Evolutionary conservation across 2,888 invertebrate genomes (phyloP), one percentile per base, ranked within the genome.

Genomic region (Pristionchus arcanus): DNA sequence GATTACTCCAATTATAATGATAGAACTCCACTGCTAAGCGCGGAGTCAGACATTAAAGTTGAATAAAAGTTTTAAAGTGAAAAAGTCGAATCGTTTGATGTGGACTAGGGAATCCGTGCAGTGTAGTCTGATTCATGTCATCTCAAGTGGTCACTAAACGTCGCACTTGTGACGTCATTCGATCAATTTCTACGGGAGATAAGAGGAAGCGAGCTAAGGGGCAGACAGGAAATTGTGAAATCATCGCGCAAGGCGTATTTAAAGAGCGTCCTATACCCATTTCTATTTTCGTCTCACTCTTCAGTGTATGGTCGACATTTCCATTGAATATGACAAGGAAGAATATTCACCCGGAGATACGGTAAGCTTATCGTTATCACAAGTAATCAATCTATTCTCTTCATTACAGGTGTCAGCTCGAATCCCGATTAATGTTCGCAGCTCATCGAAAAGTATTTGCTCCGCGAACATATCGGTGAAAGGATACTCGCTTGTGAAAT

Each of bases 281-380:
- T 66, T 66, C 66, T 66, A 66, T 66, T 66, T 66, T 13, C 5
- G 66, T 21, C 68, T 71, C 68, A n/a, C n/a, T 63, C 63, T 1
- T 25, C 68, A 13, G 68, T 71, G 31, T 15, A 71, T 71, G 68
- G 68, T 71, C 34, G 31, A 34, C 31, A 34, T 71, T 16, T 71
- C 68, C 68, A 71, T 71, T 71, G 31, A 31, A 28, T 71, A 71
- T 34, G 68, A 34, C 31, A 71, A 71, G 68, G 31, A 34, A 71
- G 11, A 31, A 5, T 71, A 71, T 19, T 71, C 9, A 3, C 68
- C 68, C 31, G 68, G 68, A 71, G 68, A 71, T 71, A 7, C 34
- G 68, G 68, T 31, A 13, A 66, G 28, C 28, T 28, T 28, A n/a
- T 66, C 28, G n/a, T 3, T 4, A 28, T 7, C 28, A 28, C 21